Base-by-base conservation (phyloP, 1,140 invertebrate genomes). In the Heliconius hewitsoni region DNA sequence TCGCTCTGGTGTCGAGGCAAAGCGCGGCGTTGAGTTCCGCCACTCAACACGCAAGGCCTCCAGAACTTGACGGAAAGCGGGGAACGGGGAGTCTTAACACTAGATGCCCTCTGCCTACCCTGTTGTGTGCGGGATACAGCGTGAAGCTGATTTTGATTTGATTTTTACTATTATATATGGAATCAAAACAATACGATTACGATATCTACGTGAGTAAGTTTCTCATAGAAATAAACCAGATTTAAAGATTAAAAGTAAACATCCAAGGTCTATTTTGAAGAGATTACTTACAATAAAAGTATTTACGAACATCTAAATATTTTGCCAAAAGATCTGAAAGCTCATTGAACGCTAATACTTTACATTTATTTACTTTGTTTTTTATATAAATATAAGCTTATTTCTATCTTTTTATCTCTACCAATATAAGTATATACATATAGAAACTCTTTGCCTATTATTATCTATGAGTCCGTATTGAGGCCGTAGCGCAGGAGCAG, bases 221-320 rank as follows among this genome's bases (percentile, higher is more conserved):
- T 23, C 23, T 23, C 23, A 23, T 23, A 23, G 23, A 23, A 23
- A 55, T 42, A 57, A 74, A 78, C 19, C 57, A 57, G 77, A 42
- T 52, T 57, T 50, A 66, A 34, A 70, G 52, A 79, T 79, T 79
- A 79, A 74, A 66, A 42, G 77, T 79, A 66, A 70, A 42, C 34
- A 76, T 76, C 55, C 11, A 76, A 70, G 55, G 37, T 75, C 39
- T 73, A 75, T 19, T 30, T 23, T 60, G 18, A 66, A 76, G 37
- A 66, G 34, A 11, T 57, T 76, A 76, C 34, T 74, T 50, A 42
- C 27, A 57, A 57, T 50, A 39, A 75, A 57, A 75, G 42, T 74
- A 76, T 66, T 76, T 66, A 60, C 55, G 55, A 23, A 23, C 55
- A 42, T 42, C 30, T 16, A 66, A 76, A 76, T 70, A 76, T 34